Evolutionary conservation across 2,113 vertebrate genomes (phyloP).

Genomic region (Peromyscus californicus): DNA sequence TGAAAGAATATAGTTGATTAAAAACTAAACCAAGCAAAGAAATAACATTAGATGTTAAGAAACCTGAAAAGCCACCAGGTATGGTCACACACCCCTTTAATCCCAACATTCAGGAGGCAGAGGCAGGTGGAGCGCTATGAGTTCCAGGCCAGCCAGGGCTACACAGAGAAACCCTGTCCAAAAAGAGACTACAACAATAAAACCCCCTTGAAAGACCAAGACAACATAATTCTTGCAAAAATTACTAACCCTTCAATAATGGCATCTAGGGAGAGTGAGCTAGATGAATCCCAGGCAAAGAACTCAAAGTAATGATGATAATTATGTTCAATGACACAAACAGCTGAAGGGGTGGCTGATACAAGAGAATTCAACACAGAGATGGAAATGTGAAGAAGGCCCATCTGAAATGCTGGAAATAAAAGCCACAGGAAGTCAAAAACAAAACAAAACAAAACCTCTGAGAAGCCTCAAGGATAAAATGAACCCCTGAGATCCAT

Average conservation of each 20-base stretch:
- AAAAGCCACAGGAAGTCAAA: neutral
- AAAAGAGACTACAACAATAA: neutral
- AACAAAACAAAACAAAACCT: neutral
- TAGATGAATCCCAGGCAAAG: neutral
- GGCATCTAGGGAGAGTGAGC: neutral
- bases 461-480: neutral
- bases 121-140: neutral
- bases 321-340: neutral
- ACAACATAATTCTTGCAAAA: neutral
- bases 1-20: neutral
- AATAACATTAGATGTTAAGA: too few species aligned
- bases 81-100: neutral
- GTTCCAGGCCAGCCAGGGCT: neutral
- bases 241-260: neutral
- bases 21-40: neutral
- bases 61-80: too few species aligned
- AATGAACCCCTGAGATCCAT: neutral
- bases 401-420: neutral
- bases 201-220: neutral
- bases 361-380: neutral
- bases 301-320: neutral
- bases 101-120: neutral
- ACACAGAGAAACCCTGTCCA: neutral
- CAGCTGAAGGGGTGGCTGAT: neutral
- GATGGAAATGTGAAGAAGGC: neutral